Base-by-base conservation (phyloP, 2,888 invertebrate species). In the Lucinisca nassula region DNA sequence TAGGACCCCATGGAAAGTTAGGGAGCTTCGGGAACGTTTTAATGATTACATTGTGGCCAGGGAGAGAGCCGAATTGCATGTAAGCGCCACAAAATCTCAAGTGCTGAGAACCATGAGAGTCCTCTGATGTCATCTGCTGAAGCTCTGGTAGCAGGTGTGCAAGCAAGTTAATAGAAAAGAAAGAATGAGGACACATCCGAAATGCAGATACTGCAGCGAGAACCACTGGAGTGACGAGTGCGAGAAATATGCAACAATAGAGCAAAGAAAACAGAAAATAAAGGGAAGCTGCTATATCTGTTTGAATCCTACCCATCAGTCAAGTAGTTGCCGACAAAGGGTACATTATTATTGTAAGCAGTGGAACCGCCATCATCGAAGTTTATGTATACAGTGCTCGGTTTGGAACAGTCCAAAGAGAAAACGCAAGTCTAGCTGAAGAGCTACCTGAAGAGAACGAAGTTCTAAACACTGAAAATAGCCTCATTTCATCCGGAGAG, bases 201-300 rank as follows among this genome's bases (percentile, higher is more conserved):
- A 10, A 27, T 61, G 61, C 21, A 61, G 30, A 61, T 61, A 30
- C 61, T 55, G 55, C n/a, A 21, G 21, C 55, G n/a, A 21, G 55
- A 55, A 55, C 21, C 55, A 55, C 55, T 24, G 61, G 55, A 61
- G 61, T 30, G 61, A 61, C 30, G 61, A 61, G 17, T 61, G 61
- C 21, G 32, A 24, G 17, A 61, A 17, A 4, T 24, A 61, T 61
- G 17, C 27, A 24, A 10, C 61, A 12, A 6, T 61, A 61, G 55
- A 55, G n/a, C 61, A 55, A 55, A 77, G 77, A 61, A 77, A 77
- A 37, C 77, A 58, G 40, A 61, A n/a, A 51, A 30, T 58, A 38
- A 77, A 37, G 10, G 77, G 37, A n/a, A 51, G 51, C 38, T 55
- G 77, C 21, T 74, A 27, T 17, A 40, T 74, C n/a, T 77, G 61